Base-by-base conservation (phyloP, 2,888 invertebrate species). In the Tromatobia lineatoria region DNA sequence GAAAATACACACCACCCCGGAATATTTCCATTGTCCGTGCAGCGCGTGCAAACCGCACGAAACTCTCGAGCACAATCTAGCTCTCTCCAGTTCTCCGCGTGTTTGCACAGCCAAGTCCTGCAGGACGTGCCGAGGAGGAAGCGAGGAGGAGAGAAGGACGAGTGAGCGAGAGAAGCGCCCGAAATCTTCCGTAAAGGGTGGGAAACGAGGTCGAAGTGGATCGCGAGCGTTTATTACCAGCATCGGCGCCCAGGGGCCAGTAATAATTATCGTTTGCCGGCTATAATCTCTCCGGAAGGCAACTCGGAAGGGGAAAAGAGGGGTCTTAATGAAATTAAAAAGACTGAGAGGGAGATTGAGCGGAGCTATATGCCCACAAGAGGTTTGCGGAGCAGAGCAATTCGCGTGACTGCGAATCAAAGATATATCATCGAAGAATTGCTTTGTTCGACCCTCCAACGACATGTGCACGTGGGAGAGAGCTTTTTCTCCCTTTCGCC, bases 1-100 rank as follows among this genome's bases (percentile, higher is more conserved):
- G 85, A 85, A 85, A 84, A 85, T 85, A 85, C 85, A 84, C 81
- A 47, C 45, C 47, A 42, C 18, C 38, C 34, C 11, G 64, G 74
- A 42, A 78, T 84, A 79, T 85, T 85, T 81, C 67, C 83, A 80
- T 80, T 83, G 85, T 80, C 66, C 66, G 38, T 52, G 54, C 15
- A 45, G 18, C 61, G 61, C 64, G 64, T 64, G 64, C 20, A 38
- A 74, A 74, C 34, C 47, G 20, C 61, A 29, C 47, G 71, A 73
- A 70, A 78, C 45, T 71, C 76, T 13, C 52, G 47, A 57, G 29
- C 45, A 13, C 73, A 57, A 82, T 66, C 70, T 34, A 0, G 10
- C 50, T 13, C 54, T 75, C 34, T 38, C 52, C 50, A 15, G 29
- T 20, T 66, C 15, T 20, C 34, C 47, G 29, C 15, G 57, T 71